phyloP scores from a whole-genome alignment of 2,888 invertebrate species.

The Orchesella flavescens region DNA sequence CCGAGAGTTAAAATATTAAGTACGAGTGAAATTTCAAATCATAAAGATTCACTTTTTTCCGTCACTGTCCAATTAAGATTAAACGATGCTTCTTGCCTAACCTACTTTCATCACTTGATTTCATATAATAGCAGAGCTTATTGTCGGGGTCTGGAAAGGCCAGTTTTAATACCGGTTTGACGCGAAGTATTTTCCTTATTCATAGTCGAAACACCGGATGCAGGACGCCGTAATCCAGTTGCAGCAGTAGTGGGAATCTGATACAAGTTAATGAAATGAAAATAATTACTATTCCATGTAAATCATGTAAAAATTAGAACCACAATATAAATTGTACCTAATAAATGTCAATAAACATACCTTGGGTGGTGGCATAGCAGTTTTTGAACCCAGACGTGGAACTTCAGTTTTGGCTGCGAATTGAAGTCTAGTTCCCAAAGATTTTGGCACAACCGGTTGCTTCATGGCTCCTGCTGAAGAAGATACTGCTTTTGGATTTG shows the following conservation, averaged over 20 bases:
- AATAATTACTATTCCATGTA: background rate
- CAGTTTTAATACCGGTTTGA: background rate
- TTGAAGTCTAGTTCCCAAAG: constrained; percentile 26
- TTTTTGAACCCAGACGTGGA: too few relatives aligned
- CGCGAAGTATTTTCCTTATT: constrained; percentile 21
- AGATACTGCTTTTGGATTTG: background rate
- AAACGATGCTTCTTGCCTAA: background rate
- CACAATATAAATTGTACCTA: background rate
- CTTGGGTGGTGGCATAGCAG: background rate
- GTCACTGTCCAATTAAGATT: too few relatives aligned
- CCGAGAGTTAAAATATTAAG: too few relatives aligned
- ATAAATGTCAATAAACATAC: background rate
- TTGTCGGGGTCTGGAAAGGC: background rate
- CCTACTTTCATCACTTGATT: too few relatives aligned
- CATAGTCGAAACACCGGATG: background rate
- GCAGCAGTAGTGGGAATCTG: background rate
- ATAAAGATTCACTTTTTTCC: background rate
- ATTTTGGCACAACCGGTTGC: constrained; percentile 23
- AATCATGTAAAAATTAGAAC: background rate
- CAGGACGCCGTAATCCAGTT: background rate
- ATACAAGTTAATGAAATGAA: background rate
- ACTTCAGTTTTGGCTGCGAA: background rate
- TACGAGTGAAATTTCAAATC: too few relatives aligned
- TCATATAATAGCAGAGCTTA: background rate
- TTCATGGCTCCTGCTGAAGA: constrained; percentile 4